Conservation (phyloP, 2,888 invertebrate species). For the Dorcus hopei region DNA sequence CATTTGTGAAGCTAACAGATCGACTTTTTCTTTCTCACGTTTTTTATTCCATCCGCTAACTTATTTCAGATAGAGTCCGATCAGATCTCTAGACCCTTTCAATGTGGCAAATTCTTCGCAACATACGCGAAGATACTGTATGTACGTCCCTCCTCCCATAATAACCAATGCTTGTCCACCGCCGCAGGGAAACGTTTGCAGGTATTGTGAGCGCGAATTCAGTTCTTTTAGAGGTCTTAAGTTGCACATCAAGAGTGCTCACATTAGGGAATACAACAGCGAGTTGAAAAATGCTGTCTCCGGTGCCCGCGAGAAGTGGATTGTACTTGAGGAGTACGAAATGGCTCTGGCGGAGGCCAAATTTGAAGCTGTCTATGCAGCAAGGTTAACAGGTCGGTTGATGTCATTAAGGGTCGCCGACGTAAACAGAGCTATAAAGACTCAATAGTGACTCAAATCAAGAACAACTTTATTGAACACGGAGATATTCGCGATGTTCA, state of each 20-base stretch:
- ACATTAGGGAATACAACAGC: neutral
- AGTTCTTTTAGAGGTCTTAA: neutral
- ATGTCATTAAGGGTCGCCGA: neutral
- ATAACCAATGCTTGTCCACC: neutral
- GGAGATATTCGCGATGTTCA: too few species aligned
- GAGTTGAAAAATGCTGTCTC: neutral
- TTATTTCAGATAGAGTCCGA: too few species aligned
- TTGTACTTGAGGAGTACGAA: neutral
- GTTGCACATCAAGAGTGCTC: too few species aligned
- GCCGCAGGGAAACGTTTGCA: neutral
- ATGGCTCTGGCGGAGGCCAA: slow-evolving; percentile 5
- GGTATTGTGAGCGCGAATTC: neutral
- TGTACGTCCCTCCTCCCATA: too few species aligned
- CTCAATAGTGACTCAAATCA: neutral
- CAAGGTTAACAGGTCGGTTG: too few species aligned
- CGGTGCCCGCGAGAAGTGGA: neutral
- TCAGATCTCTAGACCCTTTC: too few species aligned
- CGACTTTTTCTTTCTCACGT: too few species aligned
- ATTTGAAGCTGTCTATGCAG: neutral
- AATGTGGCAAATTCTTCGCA: too few species aligned
- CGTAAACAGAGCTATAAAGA: neutral
- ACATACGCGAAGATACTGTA: too few species aligned
- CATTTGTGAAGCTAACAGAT: too few species aligned
- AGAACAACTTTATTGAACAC: too few species aligned
- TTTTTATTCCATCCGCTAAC: too few species aligned